Conservation (phyloP, 2,888 invertebrate genomes). For the Bombyx huttoni region DNA sequence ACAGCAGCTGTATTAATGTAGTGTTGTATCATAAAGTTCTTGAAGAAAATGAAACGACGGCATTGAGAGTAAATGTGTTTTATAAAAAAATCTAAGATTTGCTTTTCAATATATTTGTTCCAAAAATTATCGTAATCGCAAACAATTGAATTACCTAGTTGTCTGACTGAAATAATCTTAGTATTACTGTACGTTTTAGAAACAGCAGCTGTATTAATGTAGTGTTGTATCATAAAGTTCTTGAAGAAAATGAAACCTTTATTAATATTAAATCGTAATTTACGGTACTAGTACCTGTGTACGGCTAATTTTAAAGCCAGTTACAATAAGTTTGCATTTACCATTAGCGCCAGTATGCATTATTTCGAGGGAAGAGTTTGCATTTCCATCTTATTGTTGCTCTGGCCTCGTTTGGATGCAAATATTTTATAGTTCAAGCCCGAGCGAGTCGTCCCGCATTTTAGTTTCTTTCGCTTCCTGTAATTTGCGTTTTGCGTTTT, state of each 20-base stretch:
- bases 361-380: conserved; percentile 35
- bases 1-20: conserved; percentile 10
- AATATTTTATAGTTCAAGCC: conserved; percentile 60
- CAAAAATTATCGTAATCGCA: no score
- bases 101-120: no score
- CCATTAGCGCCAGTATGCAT: conserved; percentile 39
- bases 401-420: conserved; percentile 57
- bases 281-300: conserved; percentile 7
- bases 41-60: not conserved
- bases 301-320: conserved; percentile 20
- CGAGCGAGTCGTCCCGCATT: conserved; percentile 39
- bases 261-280: not conserved
- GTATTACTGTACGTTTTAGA: conserved; percentile 4
- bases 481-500: conserved; percentile 48
- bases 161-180: not conserved
- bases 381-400: conserved; percentile 62
- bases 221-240: not conserved
- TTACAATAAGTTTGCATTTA: conserved; percentile 21
- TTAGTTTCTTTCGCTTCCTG: conserved; percentile 52
- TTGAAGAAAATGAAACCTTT: not conserved
- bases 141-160: not conserved
- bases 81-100: not conserved
- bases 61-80: not conserved
- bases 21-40: not conserved
- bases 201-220: conserved; percentile 11